Base-by-base conservation (phyloP, 1,140 invertebrate genomes). In the Schlechtendalia chinensis region DNA sequence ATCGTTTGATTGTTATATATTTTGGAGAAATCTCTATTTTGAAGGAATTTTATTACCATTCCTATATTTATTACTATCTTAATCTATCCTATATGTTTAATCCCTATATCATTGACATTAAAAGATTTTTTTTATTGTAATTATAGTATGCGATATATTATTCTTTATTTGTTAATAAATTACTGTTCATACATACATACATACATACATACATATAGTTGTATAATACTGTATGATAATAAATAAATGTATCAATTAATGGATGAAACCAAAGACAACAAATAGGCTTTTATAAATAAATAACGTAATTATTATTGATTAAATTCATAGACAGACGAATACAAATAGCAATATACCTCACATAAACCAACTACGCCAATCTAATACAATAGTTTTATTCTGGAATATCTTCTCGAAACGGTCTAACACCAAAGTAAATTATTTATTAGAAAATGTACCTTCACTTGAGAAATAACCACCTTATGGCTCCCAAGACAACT, bases 401-500 rank as follows among this genome's bases (percentile, higher is more conserved):
- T 17, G 1, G 19, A 4, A 27, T n/a, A 19, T 19, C 19, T 1
- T 11, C 8, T 2, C 45, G 45, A 11, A 17, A 11, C 45, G 22
- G 22, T 71, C 27, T 50, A 71, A 71, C 50, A 50, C n/a, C 24
- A 47, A 71, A 27, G 16, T 8, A 27, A 71, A 71, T 24, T 54
- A 53, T 72, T 54, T 53, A 72, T 72, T 54, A 72, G 24, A 72
- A 72, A 29, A 54, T n/a, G 69, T 27, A 54, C 8, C 17, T 39
- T 24, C 32, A 67, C 45, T 47, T 24, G 47, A 29, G 24, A 71
- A 71, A 71, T 53, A 71, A 71, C 67, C 47, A 29, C 24, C 47
- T 72, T 29, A 54, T 54, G 67, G 50, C 47, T 72, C 69, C 69
- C 69, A 54, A 54, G 69, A 29, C 69, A 54, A 54, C 50, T 72